Evolutionary conservation across 2,888 invertebrate species (phyloP).

Genomic region (Trissolcus japonicus): DNA sequence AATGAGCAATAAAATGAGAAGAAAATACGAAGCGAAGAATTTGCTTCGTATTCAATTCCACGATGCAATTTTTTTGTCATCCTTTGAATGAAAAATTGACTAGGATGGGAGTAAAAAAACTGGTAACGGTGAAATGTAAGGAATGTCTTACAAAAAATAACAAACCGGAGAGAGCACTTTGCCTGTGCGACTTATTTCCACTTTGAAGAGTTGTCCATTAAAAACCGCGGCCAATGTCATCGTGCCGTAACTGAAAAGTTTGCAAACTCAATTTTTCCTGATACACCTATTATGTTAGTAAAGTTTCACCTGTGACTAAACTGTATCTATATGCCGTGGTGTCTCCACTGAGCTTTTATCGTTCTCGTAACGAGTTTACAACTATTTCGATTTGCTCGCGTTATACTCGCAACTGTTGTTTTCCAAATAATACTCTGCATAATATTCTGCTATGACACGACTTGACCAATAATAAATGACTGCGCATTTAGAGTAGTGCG

Average conservation of each 20-base stretch:
- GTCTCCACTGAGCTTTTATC: slow-evolving; percentile 56
- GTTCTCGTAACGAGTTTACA: slow-evolving; percentile 61
- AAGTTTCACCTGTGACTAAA: slow-evolving; percentile 58
- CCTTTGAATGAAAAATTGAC: no score
- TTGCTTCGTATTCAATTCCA: no score
- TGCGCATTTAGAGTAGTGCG: slow-evolving; percentile 10
- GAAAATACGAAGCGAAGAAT: no score
- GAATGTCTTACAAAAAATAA: slow-evolving; percentile 27
- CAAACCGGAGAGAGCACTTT: background rate
- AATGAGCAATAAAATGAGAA: no score
- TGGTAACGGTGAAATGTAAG: background rate
- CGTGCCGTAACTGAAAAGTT: slow-evolving; percentile 54
- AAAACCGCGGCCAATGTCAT: slow-evolving; percentile 55
- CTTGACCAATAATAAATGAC: slow-evolving; percentile 53
- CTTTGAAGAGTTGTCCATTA: slow-evolving; percentile 53
- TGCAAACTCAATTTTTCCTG: slow-evolving; percentile 59
- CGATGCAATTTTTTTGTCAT: no score
- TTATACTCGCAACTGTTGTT: slow-evolving; percentile 41
- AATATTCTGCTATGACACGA: slow-evolving; percentile 47
- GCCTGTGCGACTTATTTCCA: slow-evolving; percentile 49
- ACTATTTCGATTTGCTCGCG: slow-evolving; percentile 61
- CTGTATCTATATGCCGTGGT: slow-evolving; percentile 27
- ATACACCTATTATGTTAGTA: slow-evolving; percentile 65
- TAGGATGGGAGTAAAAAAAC: no score
- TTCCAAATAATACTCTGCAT: slow-evolving; percentile 29